Evolutionary conservation across 2,888 invertebrate species (phyloP), one percentile per base, ranked within the genome.

Genomic region (Nesidiocoris tenuis): DNA sequence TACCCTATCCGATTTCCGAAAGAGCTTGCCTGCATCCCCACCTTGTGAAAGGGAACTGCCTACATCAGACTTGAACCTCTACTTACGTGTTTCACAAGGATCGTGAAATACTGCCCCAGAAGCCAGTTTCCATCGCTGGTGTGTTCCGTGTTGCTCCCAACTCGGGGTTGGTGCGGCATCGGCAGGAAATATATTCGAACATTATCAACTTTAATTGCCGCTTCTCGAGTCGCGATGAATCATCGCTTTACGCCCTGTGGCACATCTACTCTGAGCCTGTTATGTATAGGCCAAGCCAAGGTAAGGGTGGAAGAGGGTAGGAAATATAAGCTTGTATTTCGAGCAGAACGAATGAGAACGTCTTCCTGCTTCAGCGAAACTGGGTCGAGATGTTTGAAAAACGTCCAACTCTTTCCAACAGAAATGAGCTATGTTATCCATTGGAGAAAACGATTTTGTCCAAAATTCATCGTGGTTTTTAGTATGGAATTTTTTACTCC

Each of bases 141-240:
- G 39, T 3, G 39, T 12, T 7, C 39, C 3, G 5, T 39, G 39
- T 12, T 39, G n/a, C n/a, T n/a, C n/a, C n/a, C n/a, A n/a, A n/a
- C 39, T 39, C 39, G 3, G 5, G 39, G 39, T 12, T 39, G 5
- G 5, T 39, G 39, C 39, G 39, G 39, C 5, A 39, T 59, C 59
- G 19, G 59, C 17, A 17, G 59, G 59, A 18, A 59, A 59, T 59
- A 59, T n/a, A n/a, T 59, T 3, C 18, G 59, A 59, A 59, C 59
- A 59, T 17, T 59, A 59, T 59, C 18, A 59, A 59, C 59, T 59
- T 59, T n/a, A 59, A 59, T 59, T 59, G 59, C 59, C 18, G n/a
- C 59, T 59, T n/a, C 18, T 59, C 17, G 7, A 59, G 39, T 39
- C 39, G 39, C 18, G 3, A 59, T 59, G 59, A 59, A 59, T 59